A percentile compares a stretch with the other conserved stretches of the same genome.
Conservation (phyloP, 2,888 invertebrate genomes). For the Cepaea hortensis region DNA sequence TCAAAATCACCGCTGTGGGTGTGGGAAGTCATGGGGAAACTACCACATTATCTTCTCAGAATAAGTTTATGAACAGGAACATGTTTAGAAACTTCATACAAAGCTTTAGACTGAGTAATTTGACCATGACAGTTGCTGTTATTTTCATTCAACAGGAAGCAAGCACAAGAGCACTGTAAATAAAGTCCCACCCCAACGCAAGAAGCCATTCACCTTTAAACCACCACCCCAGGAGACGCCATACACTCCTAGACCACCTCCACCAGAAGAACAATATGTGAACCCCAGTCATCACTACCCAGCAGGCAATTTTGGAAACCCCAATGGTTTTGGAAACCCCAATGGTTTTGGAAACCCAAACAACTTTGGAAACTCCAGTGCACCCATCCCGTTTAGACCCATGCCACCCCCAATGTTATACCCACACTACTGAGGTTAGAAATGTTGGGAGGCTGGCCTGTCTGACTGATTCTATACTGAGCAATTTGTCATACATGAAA, state of each 20-base stretch:
- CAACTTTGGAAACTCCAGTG: neutral
- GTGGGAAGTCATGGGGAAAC: too few species aligned
- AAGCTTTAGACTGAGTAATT: too few species aligned
- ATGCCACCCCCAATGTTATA: neutral
- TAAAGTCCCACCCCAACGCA: neutral
- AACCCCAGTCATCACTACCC: neutral
- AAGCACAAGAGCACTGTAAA: constrained; percentile 14
- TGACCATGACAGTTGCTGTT: too few species aligned
- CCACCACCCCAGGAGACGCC: neutral
- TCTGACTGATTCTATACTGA: too few species aligned
- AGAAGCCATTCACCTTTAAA: neutral
- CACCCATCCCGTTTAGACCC: neutral
- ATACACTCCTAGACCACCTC: neutral
- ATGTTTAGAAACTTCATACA: too few species aligned
- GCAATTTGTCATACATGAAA: too few species aligned
- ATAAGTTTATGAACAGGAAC: too few species aligned
- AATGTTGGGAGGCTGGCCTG: neutral
- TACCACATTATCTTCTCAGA: too few species aligned
- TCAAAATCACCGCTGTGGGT: too few species aligned
- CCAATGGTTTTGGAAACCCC: neutral
- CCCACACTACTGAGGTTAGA: neutral
- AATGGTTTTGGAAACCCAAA: neutral
- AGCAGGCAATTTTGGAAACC: neutral
- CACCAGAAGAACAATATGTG: neutral
- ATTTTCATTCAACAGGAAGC: neutral